Evolutionary conservation across 2,888 invertebrate species (phyloP), one percentile per base, ranked within the genome.

Genomic region (Callimorpha dominula): DNA sequence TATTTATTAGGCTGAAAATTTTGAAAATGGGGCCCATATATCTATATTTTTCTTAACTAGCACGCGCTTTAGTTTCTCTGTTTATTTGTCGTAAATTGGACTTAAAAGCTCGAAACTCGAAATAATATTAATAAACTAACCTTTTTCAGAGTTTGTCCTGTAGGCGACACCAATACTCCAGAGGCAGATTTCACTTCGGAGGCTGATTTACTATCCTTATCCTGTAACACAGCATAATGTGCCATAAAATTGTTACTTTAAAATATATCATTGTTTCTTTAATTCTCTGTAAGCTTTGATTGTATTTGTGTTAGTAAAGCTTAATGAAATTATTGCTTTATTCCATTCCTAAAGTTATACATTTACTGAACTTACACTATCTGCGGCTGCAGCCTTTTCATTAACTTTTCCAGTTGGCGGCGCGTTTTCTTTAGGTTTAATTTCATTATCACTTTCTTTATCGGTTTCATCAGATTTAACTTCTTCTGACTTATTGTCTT

Each of bases 81-180:
- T 31, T 31, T 31, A 31, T 31, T 31, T 31, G n/a, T 60, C 4
- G 8, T 31, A 20, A 60, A 15, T 54, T n/a, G 5, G 17, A n/a
- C 17, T n/a, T n/a, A n/a, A n/a, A 54, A 54, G 4, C 31, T 20
- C 20, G 12, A 62, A 62, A 14, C 12, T 62, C 15, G 6, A 40
- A 63, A 17, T 8, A 40, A 40, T 11, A 64, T 66, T 15, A 54
- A 43, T 68, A 12, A 66, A 66, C 77, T 74, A 88, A 94, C 95
- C 87, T 95, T 95, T 84, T 95, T 95, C 63, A 95, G 85, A 2
- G 94, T 91, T 78, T 94, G 94, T 72, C 94, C 94, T 54, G 92
- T 87, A 0, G 94, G 95, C 7, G 94, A 93, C 9, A 94, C 86
- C 17, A 94, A 76, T 46, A 90, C 78, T 54, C 85, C 71, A 11